Base-by-base conservation (phyloP, 2,888 invertebrate species). In the Sesamia inferens region DNA sequence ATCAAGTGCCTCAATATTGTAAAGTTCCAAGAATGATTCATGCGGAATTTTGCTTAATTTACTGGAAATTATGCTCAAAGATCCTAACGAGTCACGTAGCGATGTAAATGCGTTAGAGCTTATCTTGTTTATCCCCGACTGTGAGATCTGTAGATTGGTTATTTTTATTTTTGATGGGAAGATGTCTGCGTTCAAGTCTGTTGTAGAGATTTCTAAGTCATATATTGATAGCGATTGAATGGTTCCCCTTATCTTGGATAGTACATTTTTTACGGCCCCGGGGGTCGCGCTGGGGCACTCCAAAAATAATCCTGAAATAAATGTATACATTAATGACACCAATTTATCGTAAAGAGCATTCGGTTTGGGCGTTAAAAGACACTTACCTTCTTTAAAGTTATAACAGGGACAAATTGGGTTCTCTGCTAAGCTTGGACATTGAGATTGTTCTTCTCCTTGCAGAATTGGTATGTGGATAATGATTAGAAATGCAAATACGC, bases 361-460 rank as follows among this genome's bases (percentile, higher is more conserved):
- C 8, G 68, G 14, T 22, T 24, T 16, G 16, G 19, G 10, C n/a
- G 11, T 1, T 19, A 48, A 6, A 48, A n/a, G 58, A 57, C 19
- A 81, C 85, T 91, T 93, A 97, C 97, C 99, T 96, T 98, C 98
- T 94, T 98, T 98, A 94, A 99, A 98, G 93, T 98, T 98, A 96
- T 98, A 99, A 95, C 99, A 99, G 10, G 98, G 98, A 93, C 99
- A 99, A 85, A 98, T 97, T 59, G 98, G 98, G 93, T 97, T 98
- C 88, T 97, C 97, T 89, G 97, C 97, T 89, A 97, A 96, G 90
- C 97, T 97, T 78, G 98, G 98, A 92, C 98, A 98, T 91, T 97
- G 92, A 44, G 95, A 89, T 81, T 95, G 95, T 88, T 96, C 96
- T 96, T 96, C 96, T 92, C 96, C 96, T 94, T 95, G 96, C 92